These are phyloP conservation scores for Parambassis ranga DNA, from an alignment of 2,797 vertebrate genomes.

Conservation along the genomic window DNA sequence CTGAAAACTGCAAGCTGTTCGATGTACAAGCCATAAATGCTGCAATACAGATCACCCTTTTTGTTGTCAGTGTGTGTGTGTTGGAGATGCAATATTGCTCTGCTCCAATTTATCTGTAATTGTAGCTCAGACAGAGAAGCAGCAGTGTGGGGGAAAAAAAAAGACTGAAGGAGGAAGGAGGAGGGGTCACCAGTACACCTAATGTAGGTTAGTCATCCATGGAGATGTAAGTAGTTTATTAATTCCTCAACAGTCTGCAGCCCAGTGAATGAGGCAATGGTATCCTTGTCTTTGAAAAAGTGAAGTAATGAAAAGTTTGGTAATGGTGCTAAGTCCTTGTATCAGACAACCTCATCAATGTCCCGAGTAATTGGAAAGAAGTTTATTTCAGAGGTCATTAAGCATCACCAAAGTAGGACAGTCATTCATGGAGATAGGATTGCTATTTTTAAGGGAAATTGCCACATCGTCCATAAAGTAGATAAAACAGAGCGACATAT, in stretches of 20 bases:
- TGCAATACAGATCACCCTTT: not conserved
- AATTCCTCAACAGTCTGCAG: not conserved
- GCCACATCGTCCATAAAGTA: not conserved
- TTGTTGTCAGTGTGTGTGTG: not conserved
- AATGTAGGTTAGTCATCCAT: not conserved
- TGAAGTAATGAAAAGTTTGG: not conserved
- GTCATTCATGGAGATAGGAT: conserved; percentile 16
- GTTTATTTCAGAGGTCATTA: conserved; percentile 31
- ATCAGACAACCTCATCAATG: conserved; percentile 22
- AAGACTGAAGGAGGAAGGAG: not conserved
- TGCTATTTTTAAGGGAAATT: conserved; percentile 24
- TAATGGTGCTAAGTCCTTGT: conserved; percentile 7
- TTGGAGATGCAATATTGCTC: not conserved
- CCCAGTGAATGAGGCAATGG: not conserved
- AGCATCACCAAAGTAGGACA: conserved; percentile 41
- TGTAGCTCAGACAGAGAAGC: not conserved
- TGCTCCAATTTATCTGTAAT: not conserved
- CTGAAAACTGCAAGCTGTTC: no score
- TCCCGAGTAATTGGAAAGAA: conserved; percentile 26
- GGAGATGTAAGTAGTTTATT: not conserved
- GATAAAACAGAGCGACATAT: not conserved
- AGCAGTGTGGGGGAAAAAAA: not conserved
- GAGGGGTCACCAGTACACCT: not conserved
- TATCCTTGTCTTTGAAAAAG: not conserved
- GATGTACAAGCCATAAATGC: no score